Evolutionary conservation across 1,140 invertebrate genomes (phyloP), one percentile per base, ranked within the genome.

Genomic region (Calliopsis andreniformis): DNA sequence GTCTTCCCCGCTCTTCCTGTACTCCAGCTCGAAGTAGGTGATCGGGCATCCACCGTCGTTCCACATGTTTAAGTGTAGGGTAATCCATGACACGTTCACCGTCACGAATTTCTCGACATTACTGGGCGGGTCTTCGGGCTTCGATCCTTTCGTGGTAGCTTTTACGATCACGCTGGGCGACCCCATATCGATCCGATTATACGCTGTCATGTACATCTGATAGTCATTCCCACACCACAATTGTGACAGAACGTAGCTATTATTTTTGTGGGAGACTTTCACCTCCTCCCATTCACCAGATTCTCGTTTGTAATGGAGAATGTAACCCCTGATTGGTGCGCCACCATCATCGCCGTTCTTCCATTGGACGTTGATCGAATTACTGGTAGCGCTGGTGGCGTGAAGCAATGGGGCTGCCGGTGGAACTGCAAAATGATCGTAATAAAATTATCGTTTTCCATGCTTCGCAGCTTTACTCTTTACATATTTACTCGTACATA

Each of bases 21-120:
- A 98, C 85, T 97, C 96, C 6, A 98, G 94, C 61, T 96, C 95
- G 87, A 97, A 98, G 88, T 96, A 97, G 2, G 95, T 93, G 76
- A 98, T 97, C 0, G 96, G 96, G 87, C 98, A 98, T 1, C 96
- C 97, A 3, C 96, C 96, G 84, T 97, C 96, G 35, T 95, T 95
- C 97, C 97, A 98, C 0, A 95, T 95, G 83, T 96, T 96, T 43
- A 98, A 89, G 94, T 97, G 97, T 39, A 98, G 94, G 0, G 96
- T 97, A n/a, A 97, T 96, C 66, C 96, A 96, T 0, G 97, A 97
- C 0, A 96, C 95, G 89, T 98, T 98, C 63, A 96, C 94, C 0
- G 96, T 97, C 61, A 98, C 94, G 92, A 97, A 95, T 89, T 97
- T 91, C 23, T 92, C 91, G 0, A 83, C 86, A 63, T 78, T 89